Percentiles rank a stretch among this genome's conserved stretches.
phyloP scores from a whole-genome alignment of 2,113 vertebrate species.

The Aplodontia rufa region DNA sequence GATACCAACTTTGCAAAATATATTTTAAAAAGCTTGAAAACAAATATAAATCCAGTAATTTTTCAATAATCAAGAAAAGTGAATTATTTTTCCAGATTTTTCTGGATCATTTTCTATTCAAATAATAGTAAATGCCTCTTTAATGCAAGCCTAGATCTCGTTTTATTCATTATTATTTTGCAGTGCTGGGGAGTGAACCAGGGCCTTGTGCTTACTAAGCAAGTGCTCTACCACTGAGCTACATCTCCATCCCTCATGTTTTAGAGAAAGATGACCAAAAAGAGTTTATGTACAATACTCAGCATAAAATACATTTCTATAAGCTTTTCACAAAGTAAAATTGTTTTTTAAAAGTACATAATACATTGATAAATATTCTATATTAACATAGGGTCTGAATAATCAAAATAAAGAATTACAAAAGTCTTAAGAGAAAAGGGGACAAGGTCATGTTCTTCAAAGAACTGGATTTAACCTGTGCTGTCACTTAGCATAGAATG shows the following conservation, averaged over 20 bases:
- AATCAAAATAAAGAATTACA: not conserved
- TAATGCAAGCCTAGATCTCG: not conserved
- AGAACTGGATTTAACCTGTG: not conserved
- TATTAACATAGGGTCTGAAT: not conserved
- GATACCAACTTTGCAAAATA: not conserved
- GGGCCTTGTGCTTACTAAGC: not conserved
- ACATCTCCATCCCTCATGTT: not conserved
- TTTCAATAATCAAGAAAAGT: not conserved
- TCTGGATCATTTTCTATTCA: not conserved
- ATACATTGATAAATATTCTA: not conserved
- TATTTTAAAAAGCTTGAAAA: not conserved
- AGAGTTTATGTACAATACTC: not conserved
- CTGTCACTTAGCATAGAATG: not conserved
- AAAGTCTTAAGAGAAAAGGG: not conserved
- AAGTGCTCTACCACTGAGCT: not conserved
- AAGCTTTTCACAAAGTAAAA: conserved; percentile 9
- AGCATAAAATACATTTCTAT: not conserved
- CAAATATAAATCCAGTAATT: conserved; percentile 5
- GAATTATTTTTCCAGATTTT: not conserved
- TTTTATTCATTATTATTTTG: not conserved
- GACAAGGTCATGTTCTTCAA: not conserved
- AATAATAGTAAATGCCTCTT: not conserved
- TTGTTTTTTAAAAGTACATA: not conserved
- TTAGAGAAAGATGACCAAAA: not conserved
- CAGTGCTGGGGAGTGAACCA: not conserved